Conservation (phyloP, 1,140 invertebrate genomes). For the Brachionus calyciflorus region DNA sequence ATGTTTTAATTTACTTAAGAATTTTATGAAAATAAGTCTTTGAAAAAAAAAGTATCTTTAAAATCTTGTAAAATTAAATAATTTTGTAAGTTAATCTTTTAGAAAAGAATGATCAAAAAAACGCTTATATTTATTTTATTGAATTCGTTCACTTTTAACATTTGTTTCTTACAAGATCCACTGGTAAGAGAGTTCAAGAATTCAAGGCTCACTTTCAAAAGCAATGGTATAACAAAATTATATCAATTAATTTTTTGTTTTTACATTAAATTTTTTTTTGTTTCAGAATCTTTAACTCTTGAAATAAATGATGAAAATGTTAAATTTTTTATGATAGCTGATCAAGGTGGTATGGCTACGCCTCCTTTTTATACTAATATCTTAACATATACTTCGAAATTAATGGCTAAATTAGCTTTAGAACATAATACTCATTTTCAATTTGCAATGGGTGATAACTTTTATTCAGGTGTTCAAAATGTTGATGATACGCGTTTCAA, state of each 20-base stretch:
- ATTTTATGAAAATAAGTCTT: too few species aligned
- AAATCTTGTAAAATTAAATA: background rate
- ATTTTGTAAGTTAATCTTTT: background rate
- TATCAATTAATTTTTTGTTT: background rate
- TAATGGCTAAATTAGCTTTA: slow-evolving; percentile 54
- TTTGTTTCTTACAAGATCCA: background rate
- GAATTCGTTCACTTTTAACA: too few species aligned
- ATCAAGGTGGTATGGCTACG: slow-evolving; percentile 58
- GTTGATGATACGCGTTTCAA: slow-evolving; percentile 35
- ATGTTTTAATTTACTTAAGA: too few species aligned
- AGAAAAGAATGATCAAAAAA: too few species aligned
- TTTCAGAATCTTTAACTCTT: background rate
- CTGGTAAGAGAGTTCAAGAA: background rate
- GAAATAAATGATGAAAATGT: background rate
- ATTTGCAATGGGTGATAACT: slow-evolving; percentile 52
- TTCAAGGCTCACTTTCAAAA: background rate
- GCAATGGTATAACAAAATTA: background rate
- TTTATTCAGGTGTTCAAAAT: slow-evolving; percentile 46
- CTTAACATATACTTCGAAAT: slow-evolving; percentile 53
- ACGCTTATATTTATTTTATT: too few species aligned
- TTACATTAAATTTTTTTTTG: background rate
- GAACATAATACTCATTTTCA: slow-evolving; percentile 53
- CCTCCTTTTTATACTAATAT: slow-evolving; percentile 56
- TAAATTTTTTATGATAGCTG: slow-evolving; percentile 55
- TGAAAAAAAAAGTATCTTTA: slow-evolving; percentile 5